phyloP scores from a whole-genome alignment of 64 coral and sea anemone genomes.

The Montipora sp. region DNA sequence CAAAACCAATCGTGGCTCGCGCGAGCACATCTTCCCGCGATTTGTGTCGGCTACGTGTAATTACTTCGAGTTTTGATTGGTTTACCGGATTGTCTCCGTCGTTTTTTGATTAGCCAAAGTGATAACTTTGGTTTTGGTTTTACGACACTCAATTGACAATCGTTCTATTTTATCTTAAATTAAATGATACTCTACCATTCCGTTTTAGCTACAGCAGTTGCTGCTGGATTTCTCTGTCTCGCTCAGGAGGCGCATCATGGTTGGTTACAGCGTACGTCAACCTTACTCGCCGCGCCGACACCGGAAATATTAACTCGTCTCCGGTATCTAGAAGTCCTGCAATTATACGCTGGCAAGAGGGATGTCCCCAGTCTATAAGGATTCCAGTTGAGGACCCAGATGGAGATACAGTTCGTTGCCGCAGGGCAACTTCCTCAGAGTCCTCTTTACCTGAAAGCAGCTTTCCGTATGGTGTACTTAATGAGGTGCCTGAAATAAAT shows the following conservation, averaged over 20 bases:
- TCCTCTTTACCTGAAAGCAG: slow-evolving; percentile 8
- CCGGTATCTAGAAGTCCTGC: slow-evolving; percentile 54
- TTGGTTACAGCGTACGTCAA: slow-evolving; percentile 30
- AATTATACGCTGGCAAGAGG: slow-evolving; percentile 34
- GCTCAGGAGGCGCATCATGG: not conserved
- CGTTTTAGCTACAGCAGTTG: slow-evolving; percentile 20
- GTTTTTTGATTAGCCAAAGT: no score
- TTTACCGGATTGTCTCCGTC: no score
- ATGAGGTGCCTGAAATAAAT: slow-evolving; percentile 10
- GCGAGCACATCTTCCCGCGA: no score
- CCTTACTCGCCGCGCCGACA: slow-evolving; percentile 53
- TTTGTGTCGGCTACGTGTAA: no score
- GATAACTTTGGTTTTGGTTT: no score
- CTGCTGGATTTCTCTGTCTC: slow-evolving; percentile 47
- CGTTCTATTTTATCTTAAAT: not conserved
- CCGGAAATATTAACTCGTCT: slow-evolving; percentile 53
- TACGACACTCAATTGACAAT: no score
- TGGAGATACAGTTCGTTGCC: slow-evolving; percentile 68
- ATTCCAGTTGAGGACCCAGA: slow-evolving; percentile 73
- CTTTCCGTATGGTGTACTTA: slow-evolving; percentile 40
- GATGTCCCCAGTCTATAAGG: slow-evolving; percentile 28
- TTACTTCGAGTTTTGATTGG: no score
- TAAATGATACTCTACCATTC: not conserved
- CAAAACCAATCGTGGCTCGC: no score
- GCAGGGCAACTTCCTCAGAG: slow-evolving; percentile 36